Conservation (phyloP, 1,140 invertebrate species). For the Pachypeltis micranthus region DNA sequence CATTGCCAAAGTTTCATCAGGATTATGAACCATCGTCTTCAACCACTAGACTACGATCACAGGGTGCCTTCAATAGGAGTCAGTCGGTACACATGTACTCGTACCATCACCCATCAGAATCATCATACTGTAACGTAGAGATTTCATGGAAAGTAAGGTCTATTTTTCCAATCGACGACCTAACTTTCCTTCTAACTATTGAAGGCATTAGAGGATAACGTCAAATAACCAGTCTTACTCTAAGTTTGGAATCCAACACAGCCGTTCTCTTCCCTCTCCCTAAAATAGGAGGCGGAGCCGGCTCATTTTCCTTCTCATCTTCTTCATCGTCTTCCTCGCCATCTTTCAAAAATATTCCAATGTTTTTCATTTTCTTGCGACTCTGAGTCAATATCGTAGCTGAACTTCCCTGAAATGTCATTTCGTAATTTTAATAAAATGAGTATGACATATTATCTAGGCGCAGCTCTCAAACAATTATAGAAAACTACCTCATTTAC, state of each 20-base stretch:
- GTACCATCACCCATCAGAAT: no score
- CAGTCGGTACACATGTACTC: no score
- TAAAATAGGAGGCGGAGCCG: slow-evolving; percentile 33
- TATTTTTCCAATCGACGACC: no score
- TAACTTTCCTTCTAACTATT: no score
- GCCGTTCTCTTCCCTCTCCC: slow-evolving; percentile 82
- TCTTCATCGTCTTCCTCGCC: slow-evolving; percentile 76
- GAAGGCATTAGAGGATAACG: no score
- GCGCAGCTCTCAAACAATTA: not conserved
- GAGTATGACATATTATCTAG: slow-evolving; percentile 8
- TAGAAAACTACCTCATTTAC: slow-evolving; percentile 61
- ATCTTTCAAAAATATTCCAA: slow-evolving; percentile 92
- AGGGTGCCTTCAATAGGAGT: no score
- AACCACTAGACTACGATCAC: no score
- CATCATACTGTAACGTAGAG: no score
- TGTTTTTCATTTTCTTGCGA: slow-evolving; percentile 92
- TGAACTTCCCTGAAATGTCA: slow-evolving; percentile 55
- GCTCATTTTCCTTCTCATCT: slow-evolving; percentile 54
- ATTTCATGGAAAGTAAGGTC: no score
- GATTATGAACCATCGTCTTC: no score
- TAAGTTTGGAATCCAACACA: slow-evolving; percentile 86
- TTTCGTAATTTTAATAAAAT: no score
- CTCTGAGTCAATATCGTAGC: slow-evolving; percentile 80
- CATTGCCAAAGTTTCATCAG: no score
- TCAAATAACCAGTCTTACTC: slow-evolving; percentile 42